Percentiles rank a stretch among this genome's conserved stretches.
These are phyloP conservation scores for Pelochelys cantorii DNA, from an alignment of 2,797 vertebrate species.

Conservation along the genomic window DNA sequence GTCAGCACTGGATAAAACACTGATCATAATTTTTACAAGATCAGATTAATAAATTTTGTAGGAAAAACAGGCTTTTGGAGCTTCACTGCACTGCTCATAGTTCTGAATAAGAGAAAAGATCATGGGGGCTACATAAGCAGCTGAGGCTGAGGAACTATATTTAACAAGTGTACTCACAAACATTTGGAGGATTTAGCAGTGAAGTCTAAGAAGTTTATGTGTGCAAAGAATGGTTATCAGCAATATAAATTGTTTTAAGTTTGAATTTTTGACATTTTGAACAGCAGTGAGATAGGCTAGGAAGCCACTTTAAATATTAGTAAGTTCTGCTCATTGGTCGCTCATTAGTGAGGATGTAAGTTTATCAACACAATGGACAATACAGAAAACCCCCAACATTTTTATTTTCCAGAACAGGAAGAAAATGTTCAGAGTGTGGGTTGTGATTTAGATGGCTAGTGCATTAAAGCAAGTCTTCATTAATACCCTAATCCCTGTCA, in stretches of 20 bases:
- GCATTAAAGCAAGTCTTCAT: not conserved
- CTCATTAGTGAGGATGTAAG: not conserved
- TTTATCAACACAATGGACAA: not conserved
- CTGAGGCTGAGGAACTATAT: not conserved
- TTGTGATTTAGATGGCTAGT: not conserved
- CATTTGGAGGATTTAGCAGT: not conserved
- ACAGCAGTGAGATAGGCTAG: not conserved
- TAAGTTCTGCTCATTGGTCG: not conserved
- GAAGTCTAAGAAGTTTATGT: not conserved
- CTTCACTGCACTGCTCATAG: not conserved
- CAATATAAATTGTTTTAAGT: not conserved
- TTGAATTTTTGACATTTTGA: not conserved
- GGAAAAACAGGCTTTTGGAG: not conserved
- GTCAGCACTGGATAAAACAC: not conserved
- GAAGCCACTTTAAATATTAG: not conserved
- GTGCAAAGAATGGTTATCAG: not conserved
- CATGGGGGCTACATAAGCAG: not conserved
- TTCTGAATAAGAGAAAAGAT: not conserved
- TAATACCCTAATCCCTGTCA: not conserved
- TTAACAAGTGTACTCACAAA: not conserved
- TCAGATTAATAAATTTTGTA: not conserved
- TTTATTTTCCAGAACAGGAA: not conserved
- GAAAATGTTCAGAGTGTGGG: not conserved
- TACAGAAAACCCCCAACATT: not conserved
- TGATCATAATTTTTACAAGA: not conserved